Conservation (phyloP, 2,888 invertebrate genomes). For the Colletes collaris region DNA sequence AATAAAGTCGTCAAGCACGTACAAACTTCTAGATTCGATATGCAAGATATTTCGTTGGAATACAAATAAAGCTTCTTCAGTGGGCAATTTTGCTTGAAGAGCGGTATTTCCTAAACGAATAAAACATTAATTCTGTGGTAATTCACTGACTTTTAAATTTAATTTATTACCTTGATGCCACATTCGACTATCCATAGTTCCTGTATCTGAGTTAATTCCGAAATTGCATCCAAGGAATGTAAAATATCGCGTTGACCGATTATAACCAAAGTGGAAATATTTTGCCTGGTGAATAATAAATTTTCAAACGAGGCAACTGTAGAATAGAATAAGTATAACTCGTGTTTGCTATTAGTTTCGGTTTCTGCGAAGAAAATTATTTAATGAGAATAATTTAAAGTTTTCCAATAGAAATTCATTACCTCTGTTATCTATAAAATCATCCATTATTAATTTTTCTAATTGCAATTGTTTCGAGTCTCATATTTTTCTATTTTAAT, state of each 20-base stretch:
- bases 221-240: constrained; percentile 49
- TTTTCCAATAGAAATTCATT: not conserved
- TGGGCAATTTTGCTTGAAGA: constrained; percentile 44
- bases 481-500: constrained; percentile 2
- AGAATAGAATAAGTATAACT: constrained; percentile 60
- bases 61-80: constrained; percentile 69
- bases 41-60: constrained; percentile 61
- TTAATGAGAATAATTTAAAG: constrained; percentile 11
- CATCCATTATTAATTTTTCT: constrained; percentile 31
- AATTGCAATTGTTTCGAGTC: constrained; percentile 40
- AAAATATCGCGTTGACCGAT: constrained; percentile 62
- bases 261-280: constrained; percentile 63
- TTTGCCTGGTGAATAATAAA: constrained; percentile 39
- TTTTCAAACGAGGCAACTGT: constrained; percentile 37
- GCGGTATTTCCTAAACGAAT: constrained; percentile 58
- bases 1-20: constrained; percentile 50
- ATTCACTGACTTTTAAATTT: not conserved
- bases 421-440: constrained; percentile 29
- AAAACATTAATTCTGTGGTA: constrained; percentile 1
- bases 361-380: constrained; percentile 11
- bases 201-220: constrained; percentile 60
- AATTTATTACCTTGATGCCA: constrained; percentile 56
- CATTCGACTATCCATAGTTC: constrained; percentile 72
- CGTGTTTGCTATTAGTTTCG: constrained; percentile 40
- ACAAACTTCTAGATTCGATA: constrained; percentile 60